Evolutionary conservation across 2,888 invertebrate species (phyloP), one percentile per base, ranked within the genome.

Genomic region (Spodoptera exigua): DNA sequence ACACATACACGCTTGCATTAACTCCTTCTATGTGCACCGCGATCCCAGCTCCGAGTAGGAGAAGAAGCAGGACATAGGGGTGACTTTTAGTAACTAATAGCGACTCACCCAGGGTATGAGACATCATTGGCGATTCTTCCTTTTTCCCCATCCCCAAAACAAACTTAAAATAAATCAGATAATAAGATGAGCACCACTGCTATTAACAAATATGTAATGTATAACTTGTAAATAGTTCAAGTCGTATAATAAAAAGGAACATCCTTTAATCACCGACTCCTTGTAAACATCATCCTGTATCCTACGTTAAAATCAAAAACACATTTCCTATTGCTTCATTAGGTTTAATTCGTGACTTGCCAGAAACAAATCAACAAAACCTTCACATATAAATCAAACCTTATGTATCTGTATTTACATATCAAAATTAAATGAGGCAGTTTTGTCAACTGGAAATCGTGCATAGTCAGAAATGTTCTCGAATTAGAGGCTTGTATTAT

Each of bases 311-410:
- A 14, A 36, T 5, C 55, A 43, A 61, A 52, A 61, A 36, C 48
- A 43, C 14, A 55, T 39, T 67, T 73, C 68, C 54, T 73, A 48
- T 58, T 61, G 17, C 11, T 37, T 67, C 52, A 65, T 65, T 58
- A 58, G 44, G 17, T 34, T 53, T 10, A 27, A 57, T 49, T 64
- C 65, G 52, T 67, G 57, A 48, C 47, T 17, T 27, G 9, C 13
- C 3, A 37, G 14, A 2, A 2, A 34, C 10, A 32, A 53, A 64
- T 46, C 1, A 32, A 39, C 14, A 4, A 16, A 48, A 39, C 18
- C 10, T 7, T 11, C 13, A 11, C 11, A 45, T 9, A 12, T 3
- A 18, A 0, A 41, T 13, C 0, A 3, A 27, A 40, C 36, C 21
- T 35, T 65, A 46, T 13, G 27, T 0, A 0, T 14, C 0, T 0